phyloP scores from a whole-genome alignment of 2,888 invertebrate genomes.

The Tanypteryx hageni region DNA sequence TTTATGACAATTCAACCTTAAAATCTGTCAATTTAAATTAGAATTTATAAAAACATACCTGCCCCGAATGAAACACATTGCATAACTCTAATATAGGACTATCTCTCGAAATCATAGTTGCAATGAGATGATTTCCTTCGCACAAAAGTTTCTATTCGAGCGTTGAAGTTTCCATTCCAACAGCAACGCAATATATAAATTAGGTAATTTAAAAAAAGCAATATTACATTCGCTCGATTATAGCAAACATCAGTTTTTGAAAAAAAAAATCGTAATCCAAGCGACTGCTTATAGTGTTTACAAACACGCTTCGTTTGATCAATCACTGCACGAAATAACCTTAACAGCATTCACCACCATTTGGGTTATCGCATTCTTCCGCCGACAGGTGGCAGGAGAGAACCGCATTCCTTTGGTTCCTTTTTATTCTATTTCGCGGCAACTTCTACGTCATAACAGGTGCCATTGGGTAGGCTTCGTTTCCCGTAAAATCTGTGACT shows the following conservation, averaged over 20 bases:
- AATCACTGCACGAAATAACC: constrained; percentile 42
- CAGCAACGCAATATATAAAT: neutral
- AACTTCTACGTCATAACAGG: constrained; percentile 63
- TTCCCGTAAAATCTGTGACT: constrained; percentile 40
- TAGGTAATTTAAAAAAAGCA: neutral
- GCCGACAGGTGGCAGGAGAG: constrained; percentile 63
- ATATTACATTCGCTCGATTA: neutral
- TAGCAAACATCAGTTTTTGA: neutral
- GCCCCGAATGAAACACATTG: constrained; percentile 92
- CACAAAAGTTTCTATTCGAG: constrained; percentile 10
- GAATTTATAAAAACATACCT: constrained; percentile 78
- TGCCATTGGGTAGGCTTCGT: constrained; percentile 55
- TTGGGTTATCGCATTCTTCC: constrained; percentile 59
- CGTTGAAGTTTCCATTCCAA: constrained; percentile 57
- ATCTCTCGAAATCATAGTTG: constrained; percentile 45
- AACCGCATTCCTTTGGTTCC: constrained; percentile 54
- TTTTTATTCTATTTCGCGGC: constrained; percentile 58
- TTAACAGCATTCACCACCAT: constrained; percentile 21
- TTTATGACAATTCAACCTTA: neutral
- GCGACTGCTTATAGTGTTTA: neutral
- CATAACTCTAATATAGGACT: constrained; percentile 80
- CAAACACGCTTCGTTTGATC: constrained; percentile 36
- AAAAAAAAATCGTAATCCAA: neutral
- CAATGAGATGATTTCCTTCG: neutral
- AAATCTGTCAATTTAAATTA: neutral